Percentiles rank a stretch among this genome's conserved stretches.
Evolutionary conservation across 2,113 vertebrate species (phyloP).

Genomic region (Tachysurus vachellii): DNA sequence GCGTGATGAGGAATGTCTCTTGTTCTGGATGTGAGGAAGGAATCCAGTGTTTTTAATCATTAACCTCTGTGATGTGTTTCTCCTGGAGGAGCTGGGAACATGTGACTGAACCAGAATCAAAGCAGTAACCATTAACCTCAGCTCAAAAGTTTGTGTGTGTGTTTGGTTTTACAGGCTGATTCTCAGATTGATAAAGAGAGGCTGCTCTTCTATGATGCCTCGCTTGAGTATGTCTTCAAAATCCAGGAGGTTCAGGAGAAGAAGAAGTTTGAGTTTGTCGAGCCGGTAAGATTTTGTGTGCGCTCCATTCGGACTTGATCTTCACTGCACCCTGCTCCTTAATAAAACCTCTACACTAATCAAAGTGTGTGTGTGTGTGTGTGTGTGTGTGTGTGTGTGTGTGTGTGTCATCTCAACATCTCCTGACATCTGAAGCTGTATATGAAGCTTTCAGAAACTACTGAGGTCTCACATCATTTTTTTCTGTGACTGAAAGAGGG

Average conservation of each 20-base stretch:
- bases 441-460: no score
- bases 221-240: conserved; percentile 97
- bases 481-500: not conserved
- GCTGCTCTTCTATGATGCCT: conserved; percentile 91
- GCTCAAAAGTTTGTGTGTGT: conserved; percentile 11
- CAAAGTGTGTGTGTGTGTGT: not conserved
- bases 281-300: conserved; percentile 80
- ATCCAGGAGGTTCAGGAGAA: conserved; percentile 98
- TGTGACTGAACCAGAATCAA: conserved; percentile 1
- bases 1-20: not conserved
- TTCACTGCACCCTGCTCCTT: not conserved
- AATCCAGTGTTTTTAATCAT: not conserved
- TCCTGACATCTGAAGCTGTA: no score
- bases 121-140: conserved; percentile 40
- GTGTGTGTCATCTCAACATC: not conserved
- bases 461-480: not conserved
- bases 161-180: conserved; percentile 81
- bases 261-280: conserved; percentile 99
- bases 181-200: conserved; percentile 90
- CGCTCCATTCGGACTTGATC: not conserved
- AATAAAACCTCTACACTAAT: not conserved
- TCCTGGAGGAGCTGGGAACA: not conserved
- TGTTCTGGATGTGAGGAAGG: not conserved
- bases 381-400: no score
- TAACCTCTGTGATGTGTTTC: not conserved